Conservation (phyloP, 64 coral and sea anemone species). For the Pocillopora damicornis region DNA sequence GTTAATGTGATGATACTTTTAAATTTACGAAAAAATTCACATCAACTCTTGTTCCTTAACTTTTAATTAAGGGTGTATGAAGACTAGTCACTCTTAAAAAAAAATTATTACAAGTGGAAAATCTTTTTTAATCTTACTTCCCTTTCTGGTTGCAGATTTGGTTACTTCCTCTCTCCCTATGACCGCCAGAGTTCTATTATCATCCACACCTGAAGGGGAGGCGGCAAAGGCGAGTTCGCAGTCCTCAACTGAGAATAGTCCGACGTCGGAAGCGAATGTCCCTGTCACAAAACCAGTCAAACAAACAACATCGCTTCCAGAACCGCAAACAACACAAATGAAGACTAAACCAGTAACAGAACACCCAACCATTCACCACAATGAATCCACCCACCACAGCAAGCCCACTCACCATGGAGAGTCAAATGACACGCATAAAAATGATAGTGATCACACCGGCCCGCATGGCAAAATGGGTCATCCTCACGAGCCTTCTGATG, state of each 20-base stretch:
- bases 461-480: not conserved
- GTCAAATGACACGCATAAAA: not conserved
- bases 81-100: not conserved
- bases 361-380: not conserved
- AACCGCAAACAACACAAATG: too few species aligned
- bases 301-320: not conserved
- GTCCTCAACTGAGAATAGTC: not conserved
- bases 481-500: not conserved
- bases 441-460: not conserved
- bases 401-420: not conserved
- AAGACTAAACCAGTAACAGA: not conserved
- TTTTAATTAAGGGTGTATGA: too few species aligned
- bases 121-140: not conserved
- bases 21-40: not conserved
- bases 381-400: not conserved
- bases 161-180: not conserved
- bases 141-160: conserved; percentile 34
- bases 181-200: not conserved
- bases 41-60: not conserved
- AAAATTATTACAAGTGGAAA: not conserved
- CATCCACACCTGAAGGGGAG: not conserved
- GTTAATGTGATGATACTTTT: not conserved
- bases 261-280: not conserved
- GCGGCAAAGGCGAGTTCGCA: not conserved
- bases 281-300: not conserved